Evolutionary conservation across 2,113 vertebrate species (phyloP).

Genomic region (Mohoua ochrocephala): DNA sequence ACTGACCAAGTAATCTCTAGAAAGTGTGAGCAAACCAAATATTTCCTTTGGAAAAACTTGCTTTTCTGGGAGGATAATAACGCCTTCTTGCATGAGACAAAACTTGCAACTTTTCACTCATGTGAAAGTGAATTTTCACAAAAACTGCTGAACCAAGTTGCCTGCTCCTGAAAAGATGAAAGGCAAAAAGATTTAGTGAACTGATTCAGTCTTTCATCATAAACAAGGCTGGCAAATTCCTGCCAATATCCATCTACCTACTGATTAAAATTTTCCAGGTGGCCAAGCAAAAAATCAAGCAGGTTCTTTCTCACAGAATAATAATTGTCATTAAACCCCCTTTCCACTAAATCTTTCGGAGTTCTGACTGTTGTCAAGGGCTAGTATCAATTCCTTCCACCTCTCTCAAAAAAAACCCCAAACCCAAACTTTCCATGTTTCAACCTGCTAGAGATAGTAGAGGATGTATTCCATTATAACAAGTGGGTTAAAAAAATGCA

Average conservation of each 20-base stretch:
- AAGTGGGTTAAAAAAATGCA: background rate
- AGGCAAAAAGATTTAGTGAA: background rate
- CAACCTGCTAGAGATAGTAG: background rate
- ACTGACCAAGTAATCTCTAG: background rate
- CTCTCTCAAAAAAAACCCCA: fast-evolving
- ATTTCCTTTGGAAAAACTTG: background rate
- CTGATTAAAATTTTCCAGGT: background rate
- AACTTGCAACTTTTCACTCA: background rate
- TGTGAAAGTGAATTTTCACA: background rate
- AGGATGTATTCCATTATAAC: background rate
- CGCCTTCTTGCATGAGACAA: background rate
- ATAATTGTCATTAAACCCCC: background rate
- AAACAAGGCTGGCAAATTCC: background rate
- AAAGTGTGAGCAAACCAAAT: background rate
- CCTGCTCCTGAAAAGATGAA: background rate
- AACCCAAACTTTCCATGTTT: background rate
- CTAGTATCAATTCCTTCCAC: background rate
- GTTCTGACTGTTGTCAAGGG: background rate
- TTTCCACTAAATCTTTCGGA: background rate
- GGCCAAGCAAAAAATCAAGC: background rate
- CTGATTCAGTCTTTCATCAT: background rate
- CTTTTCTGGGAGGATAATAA: background rate
- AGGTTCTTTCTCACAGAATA: background rate
- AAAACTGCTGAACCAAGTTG: background rate
- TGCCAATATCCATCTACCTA: background rate